Conservation (phyloP, 2,797 vertebrate species). For the Smutsia gigantea region DNA sequence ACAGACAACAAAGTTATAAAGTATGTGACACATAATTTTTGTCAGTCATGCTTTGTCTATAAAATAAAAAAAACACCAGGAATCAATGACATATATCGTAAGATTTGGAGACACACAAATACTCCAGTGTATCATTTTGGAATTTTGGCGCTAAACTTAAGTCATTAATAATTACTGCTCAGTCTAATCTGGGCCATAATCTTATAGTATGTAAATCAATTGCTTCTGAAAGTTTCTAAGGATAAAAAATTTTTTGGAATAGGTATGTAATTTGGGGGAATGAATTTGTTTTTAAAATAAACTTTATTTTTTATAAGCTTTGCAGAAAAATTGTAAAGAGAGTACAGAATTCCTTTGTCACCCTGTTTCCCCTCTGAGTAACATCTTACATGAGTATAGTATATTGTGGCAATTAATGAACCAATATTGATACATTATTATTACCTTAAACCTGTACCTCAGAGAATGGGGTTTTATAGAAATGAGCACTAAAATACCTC, state of each 20-base stretch:
- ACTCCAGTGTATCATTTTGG: neutral
- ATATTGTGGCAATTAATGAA: neutral
- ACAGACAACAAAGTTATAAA: neutral
- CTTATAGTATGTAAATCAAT: neutral
- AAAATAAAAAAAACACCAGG: neutral
- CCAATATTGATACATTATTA: neutral
- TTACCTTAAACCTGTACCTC: neutral
- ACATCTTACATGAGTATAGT: neutral
- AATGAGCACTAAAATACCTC: neutral
- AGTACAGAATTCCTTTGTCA: neutral
- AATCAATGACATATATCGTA: neutral
- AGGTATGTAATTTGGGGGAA: neutral
- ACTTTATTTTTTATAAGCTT: neutral
- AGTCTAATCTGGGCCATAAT: neutral
- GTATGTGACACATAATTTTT: neutral
- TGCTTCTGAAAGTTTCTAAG: conserved; percentile 10
- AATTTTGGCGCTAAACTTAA: neutral
- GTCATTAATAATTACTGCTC: neutral
- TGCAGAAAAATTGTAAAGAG: neutral
- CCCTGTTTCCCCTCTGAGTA: neutral
- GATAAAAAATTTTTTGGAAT: neutral
- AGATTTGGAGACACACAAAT: neutral
- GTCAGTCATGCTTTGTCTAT: neutral
- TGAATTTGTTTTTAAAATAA: neutral
- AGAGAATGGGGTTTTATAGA: neutral